Conservation (phyloP, 2,113 vertebrate genomes). For the Prionailurus viverrinus region DNA sequence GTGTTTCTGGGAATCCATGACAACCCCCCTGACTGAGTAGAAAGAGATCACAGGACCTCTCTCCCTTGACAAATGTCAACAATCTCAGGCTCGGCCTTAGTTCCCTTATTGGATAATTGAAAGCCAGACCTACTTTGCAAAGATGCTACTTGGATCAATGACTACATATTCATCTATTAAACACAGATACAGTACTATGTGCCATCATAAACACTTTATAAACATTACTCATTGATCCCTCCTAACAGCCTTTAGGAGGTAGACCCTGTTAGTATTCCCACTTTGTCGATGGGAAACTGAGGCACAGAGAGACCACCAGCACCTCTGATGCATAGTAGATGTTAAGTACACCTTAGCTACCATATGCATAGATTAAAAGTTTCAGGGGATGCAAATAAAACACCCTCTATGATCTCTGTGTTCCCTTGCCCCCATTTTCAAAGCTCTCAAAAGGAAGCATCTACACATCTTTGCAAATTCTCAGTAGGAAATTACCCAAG, state of each 20-base stretch:
- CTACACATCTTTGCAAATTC: neutral
- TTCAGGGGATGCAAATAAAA: neutral
- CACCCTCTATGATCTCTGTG: neutral
- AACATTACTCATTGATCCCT: neutral
- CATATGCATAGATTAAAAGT: neutral
- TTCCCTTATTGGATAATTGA: neutral
- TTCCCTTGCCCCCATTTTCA: neutral
- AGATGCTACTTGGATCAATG: neutral
- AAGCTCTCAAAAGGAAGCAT: neutral
- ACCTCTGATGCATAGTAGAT: neutral
- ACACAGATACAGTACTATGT: neutral
- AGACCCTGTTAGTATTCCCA: neutral
- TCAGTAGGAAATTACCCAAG: neutral
- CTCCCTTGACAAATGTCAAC: neutral
- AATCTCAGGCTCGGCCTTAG: neutral
- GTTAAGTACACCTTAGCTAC: neutral
- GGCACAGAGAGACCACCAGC: neutral
- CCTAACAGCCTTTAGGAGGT: neutral
- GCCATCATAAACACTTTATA: neutral
- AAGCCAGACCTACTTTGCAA: neutral
- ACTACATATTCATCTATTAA: neutral
- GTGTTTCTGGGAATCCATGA: neutral
- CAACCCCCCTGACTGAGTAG: rapidly evolving
- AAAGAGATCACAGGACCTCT: neutral
- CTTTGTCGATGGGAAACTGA: neutral